These are phyloP conservation scores for Myopa tessellatipennis DNA, from an alignment of 2,888 invertebrate genomes.

Conservation along the genomic window DNA sequence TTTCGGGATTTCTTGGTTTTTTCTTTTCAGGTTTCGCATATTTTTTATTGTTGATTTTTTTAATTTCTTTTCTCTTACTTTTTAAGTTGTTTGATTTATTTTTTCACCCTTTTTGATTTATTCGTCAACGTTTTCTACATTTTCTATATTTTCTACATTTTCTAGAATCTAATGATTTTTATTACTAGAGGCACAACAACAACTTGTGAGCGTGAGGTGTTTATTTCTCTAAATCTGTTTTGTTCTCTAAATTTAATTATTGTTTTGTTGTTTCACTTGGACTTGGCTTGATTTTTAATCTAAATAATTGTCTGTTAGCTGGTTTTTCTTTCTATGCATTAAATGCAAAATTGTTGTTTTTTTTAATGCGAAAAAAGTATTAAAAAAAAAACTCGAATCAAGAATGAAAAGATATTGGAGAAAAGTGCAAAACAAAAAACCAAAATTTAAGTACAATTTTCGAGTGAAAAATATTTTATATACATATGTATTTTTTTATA, in stretches of 20 bases:
- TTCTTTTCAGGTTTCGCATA: neutral
- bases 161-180: neutral
- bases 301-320: neutral
- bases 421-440: constrained; percentile 3
- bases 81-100: neutral
- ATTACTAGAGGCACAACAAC: constrained; percentile 50
- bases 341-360: neutral
- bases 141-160: neutral
- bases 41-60: constrained; percentile 9
- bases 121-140: neutral
- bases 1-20: no score
- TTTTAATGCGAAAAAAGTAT: neutral
- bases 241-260: constrained; percentile 33
- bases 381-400: no score
- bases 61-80: constrained; percentile 1
- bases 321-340: constrained; percentile 4
- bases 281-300: constrained; percentile 17
- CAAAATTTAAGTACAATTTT: constrained; percentile 25
- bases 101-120: neutral
- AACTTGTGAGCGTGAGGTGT: constrained; percentile 30
- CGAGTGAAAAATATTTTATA: constrained; percentile 23
- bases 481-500: no score
- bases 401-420: neutral
- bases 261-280: constrained; percentile 38
- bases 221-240: neutral